A percentile compares a stretch with the other conserved stretches of the same genome.
Conservation (phyloP, 2,113 vertebrate genomes). For the Etheostoma spectabile region DNA sequence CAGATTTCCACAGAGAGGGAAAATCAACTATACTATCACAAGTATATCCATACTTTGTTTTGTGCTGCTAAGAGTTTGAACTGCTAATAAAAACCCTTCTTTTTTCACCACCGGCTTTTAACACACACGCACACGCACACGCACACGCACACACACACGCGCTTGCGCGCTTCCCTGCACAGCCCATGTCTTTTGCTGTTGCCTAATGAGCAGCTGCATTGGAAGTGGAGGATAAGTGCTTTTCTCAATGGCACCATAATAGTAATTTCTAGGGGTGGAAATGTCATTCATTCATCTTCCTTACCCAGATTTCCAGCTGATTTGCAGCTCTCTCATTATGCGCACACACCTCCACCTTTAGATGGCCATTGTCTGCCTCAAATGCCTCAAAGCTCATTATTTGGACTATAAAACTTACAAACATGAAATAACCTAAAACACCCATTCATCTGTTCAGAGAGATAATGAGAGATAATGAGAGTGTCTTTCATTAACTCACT, state of each 20-base stretch:
- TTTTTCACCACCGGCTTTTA: background rate
- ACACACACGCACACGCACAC: no score
- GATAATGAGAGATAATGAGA: slow-evolving; percentile 67
- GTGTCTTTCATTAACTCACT: slow-evolving; percentile 72
- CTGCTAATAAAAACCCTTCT: background rate
- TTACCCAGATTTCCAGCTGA: slow-evolving; percentile 41
- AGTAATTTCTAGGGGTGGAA: slow-evolving; percentile 48
- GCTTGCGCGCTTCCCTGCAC: slow-evolving; percentile 2
- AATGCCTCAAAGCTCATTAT: slow-evolving; percentile 13
- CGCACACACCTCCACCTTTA: background rate
- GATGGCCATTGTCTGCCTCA: background rate
- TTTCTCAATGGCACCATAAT: slow-evolving; percentile 58
- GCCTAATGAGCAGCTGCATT: slow-evolving; percentile 72
- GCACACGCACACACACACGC: background rate
- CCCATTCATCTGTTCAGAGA: slow-evolving; percentile 43
- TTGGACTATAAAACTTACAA: slow-evolving; percentile 37
- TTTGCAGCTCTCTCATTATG: slow-evolving; percentile 25
- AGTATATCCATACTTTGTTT: background rate
- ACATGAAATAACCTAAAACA: slow-evolving; percentile 38
- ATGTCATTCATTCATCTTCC: slow-evolving; percentile 59
- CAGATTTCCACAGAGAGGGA: background rate
- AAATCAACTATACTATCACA: background rate
- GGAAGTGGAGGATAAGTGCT: slow-evolving; percentile 64
- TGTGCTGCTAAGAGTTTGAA: slow-evolving; percentile 9
- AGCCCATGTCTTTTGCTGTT: slow-evolving; percentile 9